Evolutionary conservation across 2,113 vertebrate species (phyloP).

Genomic region (Alectura lathami): DNA sequence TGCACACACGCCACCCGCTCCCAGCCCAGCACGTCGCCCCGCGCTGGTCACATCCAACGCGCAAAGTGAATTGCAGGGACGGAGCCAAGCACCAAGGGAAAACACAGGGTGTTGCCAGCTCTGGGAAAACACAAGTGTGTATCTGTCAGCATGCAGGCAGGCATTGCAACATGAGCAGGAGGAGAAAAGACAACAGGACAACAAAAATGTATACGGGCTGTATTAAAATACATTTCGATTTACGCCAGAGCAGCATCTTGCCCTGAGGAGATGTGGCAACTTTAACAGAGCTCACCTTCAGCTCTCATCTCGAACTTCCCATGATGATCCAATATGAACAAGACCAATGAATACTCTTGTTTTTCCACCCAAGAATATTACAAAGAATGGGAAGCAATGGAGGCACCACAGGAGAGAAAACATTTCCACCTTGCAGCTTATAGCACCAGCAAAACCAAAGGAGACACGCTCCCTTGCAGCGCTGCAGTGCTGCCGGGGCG

Average conservation of each 20-base stretch:
- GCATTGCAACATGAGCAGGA: not conserved
- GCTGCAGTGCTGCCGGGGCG: not conserved
- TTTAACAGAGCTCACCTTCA: not conserved
- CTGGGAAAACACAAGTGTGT: not conserved
- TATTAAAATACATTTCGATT: not conserved
- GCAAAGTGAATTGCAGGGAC: not conserved
- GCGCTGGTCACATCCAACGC: not conserved
- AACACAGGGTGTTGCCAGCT: accelerated
- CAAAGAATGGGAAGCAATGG: accelerated
- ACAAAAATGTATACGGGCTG: accelerated
- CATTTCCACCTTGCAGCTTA: not conserved
- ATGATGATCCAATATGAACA: accelerated
- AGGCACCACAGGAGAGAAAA: not conserved
- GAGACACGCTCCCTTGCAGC: not conserved
- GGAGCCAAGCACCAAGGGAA: not conserved
- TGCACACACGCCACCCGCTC: not conserved
- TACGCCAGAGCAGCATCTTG: not conserved
- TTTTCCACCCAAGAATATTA: not conserved
- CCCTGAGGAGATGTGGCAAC: accelerated
- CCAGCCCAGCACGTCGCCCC: not conserved
- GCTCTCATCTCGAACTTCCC: accelerated
- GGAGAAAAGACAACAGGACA: not conserved
- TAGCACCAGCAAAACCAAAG: not conserved
- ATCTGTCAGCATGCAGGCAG: not conserved
- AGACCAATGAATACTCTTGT: not conserved